Evolutionary conservation across 2,797 vertebrate species (phyloP).

Genomic region (Acanthopagrus latus): DNA sequence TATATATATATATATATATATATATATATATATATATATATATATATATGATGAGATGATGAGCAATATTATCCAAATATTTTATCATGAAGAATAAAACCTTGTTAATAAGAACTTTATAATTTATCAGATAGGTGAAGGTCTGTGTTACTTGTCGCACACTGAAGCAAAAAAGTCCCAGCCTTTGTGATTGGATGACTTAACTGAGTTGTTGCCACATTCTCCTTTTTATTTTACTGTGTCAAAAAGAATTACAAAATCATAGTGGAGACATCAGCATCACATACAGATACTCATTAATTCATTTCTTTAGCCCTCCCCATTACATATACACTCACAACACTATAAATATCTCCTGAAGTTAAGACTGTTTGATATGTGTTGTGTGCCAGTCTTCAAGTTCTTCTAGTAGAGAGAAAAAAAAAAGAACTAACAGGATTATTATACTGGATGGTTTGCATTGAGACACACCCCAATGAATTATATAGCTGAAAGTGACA

Average conservation of each 20-base stretch:
- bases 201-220: too few species aligned
- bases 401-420: conserved; percentile 4
- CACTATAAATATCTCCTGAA: conserved; percentile 70
- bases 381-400: conserved; percentile 52
- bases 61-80: too few species aligned
- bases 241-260: neutral
- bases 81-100: too few species aligned
- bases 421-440: conserved; percentile 11
- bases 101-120: too few species aligned
- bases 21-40: too few species aligned
- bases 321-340: conserved; percentile 60
- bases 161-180: too few species aligned
- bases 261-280: neutral
- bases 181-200: too few species aligned
- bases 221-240: neutral
- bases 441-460: conserved; percentile 39
- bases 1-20: too few species aligned
- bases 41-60: too few species aligned
- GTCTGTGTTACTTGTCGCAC: too few species aligned
- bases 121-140: too few species aligned
- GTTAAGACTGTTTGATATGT: conserved; percentile 74
- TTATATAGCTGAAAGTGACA: conserved; percentile 57
- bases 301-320: conserved; percentile 36
- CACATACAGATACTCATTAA: conserved; percentile 32
- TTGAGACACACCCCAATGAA: conserved; percentile 56